Conservation (phyloP, 2,113 vertebrate genomes). For the Phaethon lepturus region DNA sequence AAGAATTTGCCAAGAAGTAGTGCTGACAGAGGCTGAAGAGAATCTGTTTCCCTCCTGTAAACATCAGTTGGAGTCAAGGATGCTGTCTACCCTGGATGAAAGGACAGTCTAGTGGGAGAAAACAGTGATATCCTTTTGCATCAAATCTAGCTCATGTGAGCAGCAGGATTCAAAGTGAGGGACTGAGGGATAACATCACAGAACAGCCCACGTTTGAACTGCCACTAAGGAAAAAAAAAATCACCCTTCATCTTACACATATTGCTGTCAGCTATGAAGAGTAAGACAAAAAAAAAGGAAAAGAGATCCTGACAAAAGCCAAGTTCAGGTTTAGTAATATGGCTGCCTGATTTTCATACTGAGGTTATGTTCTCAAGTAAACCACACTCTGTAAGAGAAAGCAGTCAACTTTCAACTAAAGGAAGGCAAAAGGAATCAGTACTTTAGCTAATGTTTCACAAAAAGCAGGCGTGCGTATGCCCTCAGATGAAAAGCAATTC, state of each 20-base stretch:
- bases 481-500: not conserved
- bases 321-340: not conserved
- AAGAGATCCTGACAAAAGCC: not conserved
- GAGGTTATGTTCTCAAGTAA: not conserved
- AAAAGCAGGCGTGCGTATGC: fast-evolving
- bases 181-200: not conserved
- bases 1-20: not conserved
- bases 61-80: not conserved
- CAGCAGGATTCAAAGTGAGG: not conserved
- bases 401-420: not conserved
- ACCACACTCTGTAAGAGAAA: not conserved
- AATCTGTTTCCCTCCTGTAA: not conserved
- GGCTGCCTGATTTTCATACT: not conserved
- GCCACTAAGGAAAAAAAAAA: not conserved
- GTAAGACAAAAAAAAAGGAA: fast-evolving
- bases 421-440: not conserved
- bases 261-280: not conserved
- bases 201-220: fast-evolving
- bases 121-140: not conserved
- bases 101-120: not conserved
- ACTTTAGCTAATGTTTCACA: not conserved
- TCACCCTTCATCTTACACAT: not conserved
- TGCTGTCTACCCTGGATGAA: not conserved
- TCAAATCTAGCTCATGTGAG: fast-evolving
- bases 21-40: fast-evolving